Evolutionary conservation across 2,113 vertebrate species (phyloP), one percentile per base, ranked within the genome.

Genomic region (Parus major): DNA sequence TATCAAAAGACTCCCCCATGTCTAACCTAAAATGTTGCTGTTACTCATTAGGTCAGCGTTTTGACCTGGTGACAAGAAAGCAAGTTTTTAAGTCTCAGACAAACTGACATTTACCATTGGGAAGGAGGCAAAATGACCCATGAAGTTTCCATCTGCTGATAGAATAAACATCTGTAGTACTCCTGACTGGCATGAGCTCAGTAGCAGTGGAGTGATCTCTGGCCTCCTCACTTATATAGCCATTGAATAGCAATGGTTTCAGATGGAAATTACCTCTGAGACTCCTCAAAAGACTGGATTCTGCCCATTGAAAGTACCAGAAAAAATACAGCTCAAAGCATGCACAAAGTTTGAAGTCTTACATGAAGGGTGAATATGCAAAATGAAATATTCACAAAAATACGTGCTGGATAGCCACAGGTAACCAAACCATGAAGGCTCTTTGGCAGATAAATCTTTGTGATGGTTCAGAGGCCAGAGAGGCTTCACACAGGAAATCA

Each of bases 101-200:
- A 93, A 76, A 82, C 72, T 83, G 85, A 88, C 64, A 78, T 60
- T 96, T 82, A 55, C 92, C 86, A 46, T 79, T 86, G 91, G 86
- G 87, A 97, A 95, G 60, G 81, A 94, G 61, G 60, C 35, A 86
- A 95, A 97, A 94, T 91, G 19, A 31, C 75, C 93, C 95, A 46
- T 90, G 92, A 95, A 94, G 53, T 80, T 88, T 73, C 87, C 88
- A 94, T 92, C 94, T 97, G 92, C 63, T 84, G 36, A 42, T n/a
- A 90, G 60, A 88, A 90, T 86, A 86, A 94, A 95, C 87, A 93
- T 91, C 92, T 96, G 86, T 66, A 73, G 78, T 49, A 31, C 66
- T 95, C 65, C 63, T 36, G 69, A 72, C 50, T 82, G 59, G 80
- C 61, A 63, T 70, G 88, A 88, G 88, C 79, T 92, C 92, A 70